Evolutionary conservation across 1,140 invertebrate genomes (phyloP).

Genomic region (Glomeris maerens): DNA sequence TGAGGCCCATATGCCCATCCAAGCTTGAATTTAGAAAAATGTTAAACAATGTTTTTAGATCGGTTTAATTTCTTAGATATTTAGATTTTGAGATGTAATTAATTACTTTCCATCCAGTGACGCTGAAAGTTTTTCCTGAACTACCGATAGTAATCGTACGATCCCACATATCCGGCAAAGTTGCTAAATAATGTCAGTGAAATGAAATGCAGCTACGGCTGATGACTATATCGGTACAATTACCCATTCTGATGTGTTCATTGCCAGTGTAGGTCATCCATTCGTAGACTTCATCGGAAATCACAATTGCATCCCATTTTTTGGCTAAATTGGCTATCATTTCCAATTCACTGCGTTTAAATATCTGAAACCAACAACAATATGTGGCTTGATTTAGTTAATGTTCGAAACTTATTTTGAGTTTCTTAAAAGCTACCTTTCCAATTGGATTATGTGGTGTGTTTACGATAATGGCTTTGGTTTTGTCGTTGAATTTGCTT

Average conservation of each 20-base stretch:
- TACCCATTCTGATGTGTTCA: conserved; percentile 79
- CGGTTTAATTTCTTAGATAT: no score
- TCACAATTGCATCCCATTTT: conserved; percentile 78
- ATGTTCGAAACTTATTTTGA: conserved; percentile 35
- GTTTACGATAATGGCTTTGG: conserved; percentile 90
- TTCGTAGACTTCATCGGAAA: conserved; percentile 97
- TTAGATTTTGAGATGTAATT: neutral
- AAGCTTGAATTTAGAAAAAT: conserved; percentile 35
- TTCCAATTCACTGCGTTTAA: conserved; percentile 39
- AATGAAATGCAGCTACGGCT: conserved; percentile 1
- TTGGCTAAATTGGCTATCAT: conserved; percentile 74
- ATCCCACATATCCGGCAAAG: conserved; percentile 93
- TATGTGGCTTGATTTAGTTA: conserved; percentile 8
- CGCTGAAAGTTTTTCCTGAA: conserved; percentile 93
- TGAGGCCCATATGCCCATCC: conserved; percentile 92
- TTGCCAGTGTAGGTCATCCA: conserved; percentile 81
- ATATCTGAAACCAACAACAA: conserved; percentile 36
- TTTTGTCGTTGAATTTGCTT: conserved; percentile 70
- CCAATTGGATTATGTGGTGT: conserved; percentile 92
- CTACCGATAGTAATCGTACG: conserved; percentile 93
- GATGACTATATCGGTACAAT: conserved; percentile 16
- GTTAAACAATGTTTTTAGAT: no score
- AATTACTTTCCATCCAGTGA: conserved; percentile 79
- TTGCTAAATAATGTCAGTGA: conserved; percentile 41
- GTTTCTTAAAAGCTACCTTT: conserved; percentile 47